Evolutionary conservation across 2,888 invertebrate species (phyloP).

Genomic region (Drosophila meridiana): DNA sequence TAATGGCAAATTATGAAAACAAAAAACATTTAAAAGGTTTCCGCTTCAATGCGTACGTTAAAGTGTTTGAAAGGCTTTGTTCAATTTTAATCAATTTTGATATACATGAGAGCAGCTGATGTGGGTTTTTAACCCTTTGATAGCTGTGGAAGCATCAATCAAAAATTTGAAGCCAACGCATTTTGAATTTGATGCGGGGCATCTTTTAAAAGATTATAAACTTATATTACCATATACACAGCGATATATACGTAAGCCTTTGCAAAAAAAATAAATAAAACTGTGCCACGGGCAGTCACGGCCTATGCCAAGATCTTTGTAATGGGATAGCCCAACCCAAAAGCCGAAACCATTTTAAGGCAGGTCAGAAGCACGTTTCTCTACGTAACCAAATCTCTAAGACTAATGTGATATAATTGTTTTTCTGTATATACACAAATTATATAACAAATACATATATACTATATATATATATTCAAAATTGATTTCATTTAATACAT

Average conservation of each 20-base stretch:
- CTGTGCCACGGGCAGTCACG: conserved; percentile 58
- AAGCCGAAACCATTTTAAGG: background rate
- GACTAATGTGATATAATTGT: conserved; percentile 5
- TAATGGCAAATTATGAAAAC: conserved; percentile 25
- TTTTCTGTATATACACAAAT: background rate
- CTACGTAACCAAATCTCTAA: background rate
- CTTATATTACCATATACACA: conserved; percentile 31
- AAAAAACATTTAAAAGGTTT: conserved; percentile 38
- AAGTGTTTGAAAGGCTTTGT: conserved; percentile 15
- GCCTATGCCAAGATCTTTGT: conserved; percentile 34
- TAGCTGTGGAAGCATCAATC: conserved; percentile 58
- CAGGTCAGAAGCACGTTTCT: conserved; percentile 14
- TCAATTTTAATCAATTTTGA: conserved; percentile 42
- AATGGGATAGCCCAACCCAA: conserved; percentile 46
- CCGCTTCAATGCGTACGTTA: conserved; percentile 23
- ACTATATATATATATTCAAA: background rate
- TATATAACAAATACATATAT: background rate
- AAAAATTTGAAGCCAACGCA: conserved; percentile 51
- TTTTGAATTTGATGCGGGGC: conserved; percentile 59
- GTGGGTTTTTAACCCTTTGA: conserved; percentile 17
- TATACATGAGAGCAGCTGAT: conserved; percentile 24
- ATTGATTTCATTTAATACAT: background rate
- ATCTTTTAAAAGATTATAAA: conserved; percentile 22
- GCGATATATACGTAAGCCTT: conserved; percentile 1
- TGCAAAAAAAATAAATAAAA: conserved; percentile 23